Evolutionary conservation across 2,797 vertebrate genomes (phyloP), one percentile per base, ranked within the genome.

Genomic region (Pyrocephalus nanus): DNA sequence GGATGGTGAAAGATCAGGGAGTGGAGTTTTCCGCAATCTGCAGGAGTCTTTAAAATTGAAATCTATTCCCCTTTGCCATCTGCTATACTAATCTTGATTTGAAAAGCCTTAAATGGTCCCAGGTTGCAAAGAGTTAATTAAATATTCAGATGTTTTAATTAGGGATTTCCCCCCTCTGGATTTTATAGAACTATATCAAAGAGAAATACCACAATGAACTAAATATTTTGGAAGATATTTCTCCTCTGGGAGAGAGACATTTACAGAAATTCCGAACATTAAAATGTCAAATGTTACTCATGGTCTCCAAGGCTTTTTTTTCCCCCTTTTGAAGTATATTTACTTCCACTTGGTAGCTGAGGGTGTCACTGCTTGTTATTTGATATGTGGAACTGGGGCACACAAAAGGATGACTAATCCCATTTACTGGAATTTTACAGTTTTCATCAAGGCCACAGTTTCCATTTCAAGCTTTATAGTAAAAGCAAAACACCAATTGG

Each of bases 251-350:
- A 98, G 81, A 92, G 64, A 96, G 92, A 86, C 74, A 85, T 97
- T 96, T 97, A 95, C 93, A 90, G 82, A 96, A 96, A 96, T 92
- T 95, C 94, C 32, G 64, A 91, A 71, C 90, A 92, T 89, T 88
- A 97, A 98, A 98, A 98, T 98, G 98, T 98, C 98, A 98, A 97
- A 92, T 86, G 92, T 98, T 97, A 97, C 93, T 98, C 97, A 98
- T 96, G 90, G 50, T 71, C 29, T 50, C 60, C 88, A 81, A 6
- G 75, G 83, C 36, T 92, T 96, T 92, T 96, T 96, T 96, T 95
- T 58, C 11, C 62, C 88, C 90, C 74, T 92, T 94, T 97, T 92
- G 95, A 97, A 96, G 95, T 94, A 93, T 96, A 88, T 97, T 97
- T 98, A 93, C 96, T 96, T 97, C 97, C 61, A 89, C 82, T 97